Evolutionary conservation across 2,797 vertebrate species (phyloP), one percentile per base, ranked within the genome.

Genomic region (Oryzias sinensis): DNA sequence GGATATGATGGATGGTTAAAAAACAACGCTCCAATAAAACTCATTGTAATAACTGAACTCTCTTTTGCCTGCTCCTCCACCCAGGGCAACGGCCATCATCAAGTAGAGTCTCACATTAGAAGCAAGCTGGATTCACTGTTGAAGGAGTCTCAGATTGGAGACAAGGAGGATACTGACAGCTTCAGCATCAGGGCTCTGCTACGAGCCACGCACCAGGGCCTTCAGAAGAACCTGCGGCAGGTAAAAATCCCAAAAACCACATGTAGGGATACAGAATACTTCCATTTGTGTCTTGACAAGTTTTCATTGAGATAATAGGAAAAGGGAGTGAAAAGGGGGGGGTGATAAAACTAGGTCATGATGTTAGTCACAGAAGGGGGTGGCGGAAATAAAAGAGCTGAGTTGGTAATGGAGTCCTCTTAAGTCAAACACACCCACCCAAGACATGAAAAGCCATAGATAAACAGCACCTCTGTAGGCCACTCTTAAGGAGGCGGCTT

Each of bases 81-180:
- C 4, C 88, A 99, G 97, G 93, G 90, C 56, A 96, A 96, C 0
- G 94, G 95, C 15, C 92, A 95, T 62, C 94, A 95, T 77, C 95
- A 98, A 80, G 93, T 98, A 62, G 97, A 99, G 84, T 95, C 94
- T 48, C 95, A 96, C 63, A 98, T 98, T 79, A 88, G 95, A 73
- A 98, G 95, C 62, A 99, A 98, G 69, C 91, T 99, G 79, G 97
- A 99, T 83, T 97, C 95, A n/a, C 89, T 98, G 59, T 74, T 97
- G 14, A 98, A 94, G 79, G 97, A 99, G 87, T 95, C 97, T 73
- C 94, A 92, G 24, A 97, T 98, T 16, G 93, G 95, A 63, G 97
- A 98, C 88, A 98, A 96, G 76, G 97, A 99, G 82, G 96, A 99
- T 52, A 90, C 92, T 0, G 96, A 98, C 89, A 96, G 95, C 85